Percentiles rank a stretch among this genome's conserved stretches.
These are phyloP conservation scores for Cladorhizidae sp. DNA, from an alignment of 37 sponge, comb jelly and placozoan genomes.

Conservation along the genomic window DNA sequence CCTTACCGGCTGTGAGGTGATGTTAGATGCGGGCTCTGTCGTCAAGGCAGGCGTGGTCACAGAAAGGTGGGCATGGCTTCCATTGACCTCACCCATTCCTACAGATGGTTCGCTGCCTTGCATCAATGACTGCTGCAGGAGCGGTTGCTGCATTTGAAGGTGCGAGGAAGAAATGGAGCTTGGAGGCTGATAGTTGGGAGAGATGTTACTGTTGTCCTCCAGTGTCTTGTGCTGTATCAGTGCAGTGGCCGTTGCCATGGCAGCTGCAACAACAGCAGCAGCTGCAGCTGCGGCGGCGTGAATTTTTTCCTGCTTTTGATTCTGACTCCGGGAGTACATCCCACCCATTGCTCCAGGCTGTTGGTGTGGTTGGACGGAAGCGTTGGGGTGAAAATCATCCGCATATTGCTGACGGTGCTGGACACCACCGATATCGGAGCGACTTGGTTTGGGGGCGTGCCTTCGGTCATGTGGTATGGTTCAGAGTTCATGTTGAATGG, in stretches of 20 bases:
- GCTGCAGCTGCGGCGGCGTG: too few relatives aligned
- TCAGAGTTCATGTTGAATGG: too few relatives aligned
- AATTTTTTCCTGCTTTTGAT: neutral
- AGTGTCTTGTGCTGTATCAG: constrained; percentile 84
- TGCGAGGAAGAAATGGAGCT: neutral
- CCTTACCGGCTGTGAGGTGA: too few relatives aligned
- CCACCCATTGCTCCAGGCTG: neutral
- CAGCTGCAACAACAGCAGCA: constrained; percentile 81
- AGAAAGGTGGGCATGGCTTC: neutral
- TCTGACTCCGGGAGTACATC: too few relatives aligned
- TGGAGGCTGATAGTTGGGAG: neutral
- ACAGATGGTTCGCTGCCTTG: neutral
- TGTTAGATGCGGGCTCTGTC: neutral
- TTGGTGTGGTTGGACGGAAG: neutral
- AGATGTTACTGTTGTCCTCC: neutral
- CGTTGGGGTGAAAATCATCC: neutral
- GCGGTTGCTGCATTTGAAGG: neutral
- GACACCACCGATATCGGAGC: too few relatives aligned
- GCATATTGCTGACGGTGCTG: too few relatives aligned
- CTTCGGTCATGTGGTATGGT: too few relatives aligned
- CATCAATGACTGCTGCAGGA: neutral
- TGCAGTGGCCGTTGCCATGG: constrained; percentile 79
- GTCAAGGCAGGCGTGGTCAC: neutral
- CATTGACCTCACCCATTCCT: neutral
- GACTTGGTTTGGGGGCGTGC: too few relatives aligned